These are phyloP conservation scores for Caenorhabditis sp. DNA, from an alignment of 2,888 invertebrate genomes.

Conservation along the genomic window DNA sequence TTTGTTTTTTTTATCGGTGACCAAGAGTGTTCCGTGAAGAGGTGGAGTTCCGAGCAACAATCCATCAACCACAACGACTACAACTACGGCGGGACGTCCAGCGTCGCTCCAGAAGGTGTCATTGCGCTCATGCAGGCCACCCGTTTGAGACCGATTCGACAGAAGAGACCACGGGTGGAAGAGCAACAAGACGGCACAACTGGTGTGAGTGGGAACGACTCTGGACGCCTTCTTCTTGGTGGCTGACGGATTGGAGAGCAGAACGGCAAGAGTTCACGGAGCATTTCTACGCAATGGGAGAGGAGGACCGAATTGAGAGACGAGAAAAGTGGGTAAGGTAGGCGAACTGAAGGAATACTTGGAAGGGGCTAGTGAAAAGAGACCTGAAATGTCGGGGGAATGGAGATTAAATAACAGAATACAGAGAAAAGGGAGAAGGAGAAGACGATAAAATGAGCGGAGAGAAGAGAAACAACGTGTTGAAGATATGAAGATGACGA, in stretches of 20 bases:
- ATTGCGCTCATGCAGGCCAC: conserved; percentile 29
- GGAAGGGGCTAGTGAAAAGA: not conserved
- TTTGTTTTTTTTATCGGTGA: not conserved
- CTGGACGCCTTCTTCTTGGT: not conserved
- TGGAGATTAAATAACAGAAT: not conserved
- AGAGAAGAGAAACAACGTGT: conserved; percentile 10
- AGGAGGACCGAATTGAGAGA: not conserved
- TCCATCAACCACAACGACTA: not conserved
- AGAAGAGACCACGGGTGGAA: conserved; percentile 8
- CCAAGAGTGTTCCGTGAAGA: not conserved
- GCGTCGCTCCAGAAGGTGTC: conserved; percentile 36
- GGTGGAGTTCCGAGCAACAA: no score
- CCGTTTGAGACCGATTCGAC: not conserved
- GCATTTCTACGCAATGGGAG: not conserved
- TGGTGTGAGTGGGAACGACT: conserved; percentile 20
- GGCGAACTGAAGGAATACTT: not conserved
- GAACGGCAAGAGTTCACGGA: not conserved
- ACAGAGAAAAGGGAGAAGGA: not conserved
- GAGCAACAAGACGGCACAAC: conserved; percentile 26
- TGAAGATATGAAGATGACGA: conserved; percentile 7
- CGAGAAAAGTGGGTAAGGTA: not conserved
- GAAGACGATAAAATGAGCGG: not conserved
- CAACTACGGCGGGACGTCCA: not conserved
- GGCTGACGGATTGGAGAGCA: not conserved
- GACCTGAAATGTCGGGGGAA: no score